Evolutionary conservation across 2,113 vertebrate species (phyloP), one percentile per base, ranked within the genome.

Genomic region (Neogobius melanostomus): DNA sequence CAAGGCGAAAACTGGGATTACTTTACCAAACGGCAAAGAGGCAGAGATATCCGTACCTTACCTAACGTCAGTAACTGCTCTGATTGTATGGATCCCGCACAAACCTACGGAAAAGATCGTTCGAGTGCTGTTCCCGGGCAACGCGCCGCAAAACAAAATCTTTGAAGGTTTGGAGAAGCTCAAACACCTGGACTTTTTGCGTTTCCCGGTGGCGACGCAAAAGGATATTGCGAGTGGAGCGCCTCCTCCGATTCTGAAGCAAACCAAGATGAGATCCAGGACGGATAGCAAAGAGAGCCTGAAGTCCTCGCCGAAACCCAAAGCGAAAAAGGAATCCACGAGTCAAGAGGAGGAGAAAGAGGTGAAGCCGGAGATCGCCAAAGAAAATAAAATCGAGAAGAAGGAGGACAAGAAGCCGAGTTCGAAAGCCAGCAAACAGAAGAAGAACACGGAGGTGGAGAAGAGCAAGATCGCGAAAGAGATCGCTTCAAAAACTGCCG

Each of bases 41-140:
- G 98, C 96, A 49, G 98, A 99, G 91, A 99, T 99, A 81, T 99
- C 98, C 0, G 98, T 99, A 66, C 98, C 98, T 49, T 99, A 99
- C 85, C 90, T 99, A 76, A 99, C 98, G 8, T 99, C 98, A 51
- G 95, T 99, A 74, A 98, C 97, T 8, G 98, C 97, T 68, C 91
- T 99, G 1, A 95, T 99, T 7, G 97, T 99, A 64, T 99, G 98
- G 98, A 93, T 98, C 50, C 98, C 98, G 45, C 97, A 97, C 70
- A 95, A 92, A 80, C 95, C 96, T 0, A 93, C 94, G 4, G 97
- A 99, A 85, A 99, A 96, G 91, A 99, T 99, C 11, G 95, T 99
- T 3, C 93, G 98, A 17, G 97, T 99, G 74, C 90, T 99, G 69
- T 99, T 99, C 85, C 98, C 98, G 63, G 98, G 98, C 88, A 99